Percentiles rank a stretch among this genome's conserved stretches.
Evolutionary conservation across 2,797 vertebrate species (phyloP).

Genomic region (Cuculus canorus): DNA sequence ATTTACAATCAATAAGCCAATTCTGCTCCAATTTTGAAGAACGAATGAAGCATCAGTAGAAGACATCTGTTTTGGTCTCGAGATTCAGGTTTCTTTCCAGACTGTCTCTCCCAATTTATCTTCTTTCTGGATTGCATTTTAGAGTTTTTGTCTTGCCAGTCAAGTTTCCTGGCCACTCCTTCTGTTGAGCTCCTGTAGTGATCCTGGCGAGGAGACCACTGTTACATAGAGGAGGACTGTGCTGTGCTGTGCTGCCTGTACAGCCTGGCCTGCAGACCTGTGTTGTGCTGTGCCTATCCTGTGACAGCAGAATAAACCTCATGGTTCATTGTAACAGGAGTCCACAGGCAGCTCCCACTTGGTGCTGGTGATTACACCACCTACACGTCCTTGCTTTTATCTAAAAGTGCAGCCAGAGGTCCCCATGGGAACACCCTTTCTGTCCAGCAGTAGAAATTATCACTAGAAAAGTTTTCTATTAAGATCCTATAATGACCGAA

Average conservation of each 20-base stretch:
- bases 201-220: neutral
- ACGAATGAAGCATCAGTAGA: neutral
- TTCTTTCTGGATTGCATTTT: neutral
- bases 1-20: neutral
- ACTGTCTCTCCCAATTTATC: neutral
- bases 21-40: neutral
- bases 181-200: neutral
- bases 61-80: neutral
- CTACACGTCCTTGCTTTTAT: neutral
- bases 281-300: neutral
- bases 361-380: neutral
- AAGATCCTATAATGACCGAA: neutral
- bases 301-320: neutral
- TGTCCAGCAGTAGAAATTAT: neutral
- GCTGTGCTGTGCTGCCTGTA: neutral
- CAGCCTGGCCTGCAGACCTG: neutral
- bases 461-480: neutral
- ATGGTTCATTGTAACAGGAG: accelerated
- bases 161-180: neutral
- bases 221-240: neutral
- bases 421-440: neutral
- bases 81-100: neutral
- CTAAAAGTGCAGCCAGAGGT: neutral
- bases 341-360: neutral
- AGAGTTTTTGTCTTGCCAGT: neutral